Conservation (phyloP, 2,113 vertebrate species). For the Steatornis caripensis region DNA sequence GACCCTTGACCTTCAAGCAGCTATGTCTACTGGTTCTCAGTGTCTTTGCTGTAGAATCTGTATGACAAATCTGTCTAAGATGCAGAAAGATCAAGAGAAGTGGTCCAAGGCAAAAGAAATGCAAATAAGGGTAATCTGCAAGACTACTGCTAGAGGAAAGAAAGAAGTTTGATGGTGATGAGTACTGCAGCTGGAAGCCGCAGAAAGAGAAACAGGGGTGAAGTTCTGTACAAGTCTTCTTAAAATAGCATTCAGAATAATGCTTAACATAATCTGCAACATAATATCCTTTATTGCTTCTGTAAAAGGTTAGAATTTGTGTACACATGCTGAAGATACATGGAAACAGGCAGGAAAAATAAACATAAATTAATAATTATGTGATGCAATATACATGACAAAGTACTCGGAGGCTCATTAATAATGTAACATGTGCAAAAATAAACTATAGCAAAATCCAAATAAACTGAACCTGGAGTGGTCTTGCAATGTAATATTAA, state of each 20-base stretch:
- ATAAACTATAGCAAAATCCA: background rate
- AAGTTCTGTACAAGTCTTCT: background rate
- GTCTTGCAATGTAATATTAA: background rate
- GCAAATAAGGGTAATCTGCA: background rate
- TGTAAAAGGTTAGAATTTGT: background rate
- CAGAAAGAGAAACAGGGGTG: background rate
- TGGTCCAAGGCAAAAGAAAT: background rate
- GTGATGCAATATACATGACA: constrained; percentile 18
- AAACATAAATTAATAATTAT: constrained; percentile 21
- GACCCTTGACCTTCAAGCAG: background rate
- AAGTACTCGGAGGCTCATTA: background rate
- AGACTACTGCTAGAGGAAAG: background rate
- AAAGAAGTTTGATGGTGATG: background rate
- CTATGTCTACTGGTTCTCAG: background rate
- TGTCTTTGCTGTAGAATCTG: background rate
- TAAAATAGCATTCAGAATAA: background rate
- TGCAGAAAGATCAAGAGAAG: background rate
- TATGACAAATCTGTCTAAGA: background rate
- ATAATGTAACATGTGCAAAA: constrained; percentile 32
- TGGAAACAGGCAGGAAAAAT: background rate
- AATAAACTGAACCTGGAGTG: background rate
- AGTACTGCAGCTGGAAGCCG: background rate
- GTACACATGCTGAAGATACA: background rate
- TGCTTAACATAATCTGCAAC: background rate
- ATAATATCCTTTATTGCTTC: background rate